phyloP scores from a whole-genome alignment of 1,140 invertebrate genomes.

The Drosophila willistoni region DNA sequence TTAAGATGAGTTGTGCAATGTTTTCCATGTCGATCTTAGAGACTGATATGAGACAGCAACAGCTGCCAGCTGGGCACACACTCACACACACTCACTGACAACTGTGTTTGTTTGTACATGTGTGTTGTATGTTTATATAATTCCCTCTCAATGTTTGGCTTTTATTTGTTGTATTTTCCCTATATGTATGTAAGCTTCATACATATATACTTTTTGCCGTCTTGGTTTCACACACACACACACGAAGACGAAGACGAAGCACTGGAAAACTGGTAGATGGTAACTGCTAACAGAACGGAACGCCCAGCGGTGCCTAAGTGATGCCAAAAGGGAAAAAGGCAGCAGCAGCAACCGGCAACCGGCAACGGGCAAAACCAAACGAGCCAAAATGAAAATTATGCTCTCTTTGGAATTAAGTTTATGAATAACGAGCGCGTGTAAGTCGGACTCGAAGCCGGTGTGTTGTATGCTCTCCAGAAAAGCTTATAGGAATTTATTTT shows the following conservation, averaged over 20 bases:
- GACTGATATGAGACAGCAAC: conserved; percentile 50
- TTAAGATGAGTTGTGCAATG: conserved; percentile 23
- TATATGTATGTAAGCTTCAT: conserved; percentile 5
- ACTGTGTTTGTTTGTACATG: conserved; percentile 58
- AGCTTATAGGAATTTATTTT: conserved; percentile 74
- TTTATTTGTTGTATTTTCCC: conserved; percentile 54
- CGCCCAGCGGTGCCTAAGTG: conserved; percentile 31
- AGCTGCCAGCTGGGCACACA: conserved; percentile 41
- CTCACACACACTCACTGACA: background rate
- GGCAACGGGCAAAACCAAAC: conserved; percentile 51
- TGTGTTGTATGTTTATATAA: conserved; percentile 79
- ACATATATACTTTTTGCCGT: conserved; percentile 21
- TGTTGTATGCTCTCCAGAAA: conserved; percentile 51
- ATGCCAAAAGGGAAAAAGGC: conserved; percentile 34
- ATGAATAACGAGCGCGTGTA: conserved; percentile 75
- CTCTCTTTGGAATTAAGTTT: conserved; percentile 80
- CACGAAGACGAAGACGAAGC: background rate
- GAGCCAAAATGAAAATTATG: conserved; percentile 76
- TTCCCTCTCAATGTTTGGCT: conserved; percentile 76
- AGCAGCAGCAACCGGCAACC: conserved; percentile 34
- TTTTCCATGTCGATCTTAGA: conserved; percentile 33
- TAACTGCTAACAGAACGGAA: background rate
- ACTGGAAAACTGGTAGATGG: background rate
- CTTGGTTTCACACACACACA: background rate
- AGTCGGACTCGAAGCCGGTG: conserved; percentile 45